phyloP scores from a whole-genome alignment of 2,888 invertebrate species.

The Colostygia pectinataria region DNA sequence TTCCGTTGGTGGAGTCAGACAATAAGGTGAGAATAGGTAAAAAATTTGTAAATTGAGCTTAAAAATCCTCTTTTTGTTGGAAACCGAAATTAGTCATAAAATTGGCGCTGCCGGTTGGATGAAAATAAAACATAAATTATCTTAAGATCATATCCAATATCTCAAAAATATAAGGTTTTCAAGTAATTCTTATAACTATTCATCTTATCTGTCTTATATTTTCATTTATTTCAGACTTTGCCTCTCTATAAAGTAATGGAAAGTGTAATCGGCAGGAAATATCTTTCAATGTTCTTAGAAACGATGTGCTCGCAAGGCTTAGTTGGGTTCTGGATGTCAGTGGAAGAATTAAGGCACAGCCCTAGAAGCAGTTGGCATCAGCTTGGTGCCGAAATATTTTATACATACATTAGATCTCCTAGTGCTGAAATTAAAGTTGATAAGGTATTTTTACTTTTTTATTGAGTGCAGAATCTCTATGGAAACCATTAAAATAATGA shows the following conservation, averaged over 20 bases:
- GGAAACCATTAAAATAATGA: too few relatives aligned
- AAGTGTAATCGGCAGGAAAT: constrained; percentile 90
- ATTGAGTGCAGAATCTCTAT: too few relatives aligned
- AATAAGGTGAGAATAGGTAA: constrained; percentile 63
- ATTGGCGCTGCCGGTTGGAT: constrained; percentile 5
- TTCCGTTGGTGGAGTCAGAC: constrained; percentile 79
- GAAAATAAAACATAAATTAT: too few relatives aligned
- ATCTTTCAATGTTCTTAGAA: constrained; percentile 91
- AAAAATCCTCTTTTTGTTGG: too few relatives aligned
- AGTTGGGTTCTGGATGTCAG: constrained; percentile 93
- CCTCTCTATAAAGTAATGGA: constrained; percentile 89
- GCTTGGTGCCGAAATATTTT: constrained; percentile 95
- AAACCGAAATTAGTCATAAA: too few relatives aligned
- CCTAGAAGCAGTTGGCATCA: constrained; percentile 91
- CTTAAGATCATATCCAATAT: too few relatives aligned
- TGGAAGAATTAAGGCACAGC: constrained; percentile 91
- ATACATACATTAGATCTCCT: constrained; percentile 92
- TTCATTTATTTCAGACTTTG: constrained; percentile 79
- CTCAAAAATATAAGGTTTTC: too few relatives aligned
- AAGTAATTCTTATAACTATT: too few relatives aligned
- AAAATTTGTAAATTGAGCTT: too few relatives aligned
- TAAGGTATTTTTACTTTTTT: constrained; percentile 83
- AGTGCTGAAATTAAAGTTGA: constrained; percentile 92
- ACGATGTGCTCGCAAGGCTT: constrained; percentile 92
- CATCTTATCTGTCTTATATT: neutral